phyloP scores from a whole-genome alignment of 2,113 vertebrate genomes.

The Ursus arctos region DNA sequence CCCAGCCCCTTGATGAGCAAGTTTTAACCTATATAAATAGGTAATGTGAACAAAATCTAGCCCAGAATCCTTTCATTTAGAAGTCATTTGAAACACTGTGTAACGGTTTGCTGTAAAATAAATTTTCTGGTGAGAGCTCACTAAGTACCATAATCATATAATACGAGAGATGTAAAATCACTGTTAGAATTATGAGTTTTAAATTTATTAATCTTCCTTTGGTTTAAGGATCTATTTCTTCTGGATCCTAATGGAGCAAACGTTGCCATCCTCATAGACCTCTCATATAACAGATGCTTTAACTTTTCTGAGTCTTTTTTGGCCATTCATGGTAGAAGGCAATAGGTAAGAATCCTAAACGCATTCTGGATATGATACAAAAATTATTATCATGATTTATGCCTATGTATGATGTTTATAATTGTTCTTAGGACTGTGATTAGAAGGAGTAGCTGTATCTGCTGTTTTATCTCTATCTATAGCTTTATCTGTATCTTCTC shows the following conservation, averaged over 20 bases:
- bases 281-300: not conserved
- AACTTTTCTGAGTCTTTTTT: not conserved
- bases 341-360: not conserved
- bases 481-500: not conserved
- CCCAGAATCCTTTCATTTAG: not conserved
- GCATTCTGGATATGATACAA: not conserved
- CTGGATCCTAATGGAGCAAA: not conserved
- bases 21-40: slow-evolving; percentile 26
- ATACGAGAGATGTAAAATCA: not conserved
- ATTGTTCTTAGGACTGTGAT: not conserved
- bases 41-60: slow-evolving; percentile 62
- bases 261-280: not conserved
- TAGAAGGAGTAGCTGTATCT: not conserved
- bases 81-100: not conserved
- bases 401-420: not conserved
- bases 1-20: not conserved
- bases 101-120: not conserved
- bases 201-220: not conserved
- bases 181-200: not conserved
- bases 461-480: not conserved
- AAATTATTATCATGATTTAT: not conserved
- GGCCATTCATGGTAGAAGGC: not conserved
- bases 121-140: slow-evolving; percentile 26
- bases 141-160: not conserved
- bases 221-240: not conserved